phyloP scores from a whole-genome alignment of 2,113 vertebrate species.

The Cervus canadensis region DNA sequence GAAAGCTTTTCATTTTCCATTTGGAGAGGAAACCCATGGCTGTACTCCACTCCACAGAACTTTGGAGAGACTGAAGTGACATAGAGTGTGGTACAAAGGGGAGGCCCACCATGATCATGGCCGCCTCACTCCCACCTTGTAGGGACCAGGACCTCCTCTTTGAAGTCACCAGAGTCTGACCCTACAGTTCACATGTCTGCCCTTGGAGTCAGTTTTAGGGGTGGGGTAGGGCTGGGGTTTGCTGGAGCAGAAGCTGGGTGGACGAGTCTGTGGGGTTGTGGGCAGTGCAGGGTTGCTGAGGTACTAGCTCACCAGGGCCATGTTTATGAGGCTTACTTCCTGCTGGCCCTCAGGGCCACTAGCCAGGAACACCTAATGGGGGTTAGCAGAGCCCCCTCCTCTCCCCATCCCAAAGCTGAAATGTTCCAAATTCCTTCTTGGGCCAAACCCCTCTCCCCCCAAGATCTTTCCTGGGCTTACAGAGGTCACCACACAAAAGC shows the following conservation, averaged over 20 bases:
- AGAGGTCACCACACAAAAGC: conserved; percentile 68
- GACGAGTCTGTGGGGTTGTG: not conserved
- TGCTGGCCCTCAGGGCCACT: conserved; percentile 44
- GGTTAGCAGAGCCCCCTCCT: conserved; percentile 34
- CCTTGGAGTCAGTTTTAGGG: not conserved
- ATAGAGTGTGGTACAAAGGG: not conserved
- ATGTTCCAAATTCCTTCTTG: conserved; percentile 64
- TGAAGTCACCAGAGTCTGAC: not conserved
- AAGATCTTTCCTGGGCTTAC: conserved; percentile 47
- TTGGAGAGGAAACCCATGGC: not conserved
- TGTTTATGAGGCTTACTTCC: conserved; percentile 57
- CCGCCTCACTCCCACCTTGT: not conserved
- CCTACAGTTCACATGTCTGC: not conserved
- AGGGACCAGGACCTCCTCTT: not conserved
- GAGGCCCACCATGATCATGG: not conserved
- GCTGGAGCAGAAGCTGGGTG: not conserved
- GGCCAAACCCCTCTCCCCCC: conserved; percentile 7
- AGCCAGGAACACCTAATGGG: conserved; percentile 65
- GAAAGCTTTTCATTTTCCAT: not conserved
- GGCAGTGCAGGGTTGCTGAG: not conserved
- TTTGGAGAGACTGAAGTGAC: not conserved
- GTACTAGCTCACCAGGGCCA: not conserved
- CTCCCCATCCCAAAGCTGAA: conserved; percentile 46
- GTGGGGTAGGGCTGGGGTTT: not conserved
- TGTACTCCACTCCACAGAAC: not conserved